These are phyloP conservation scores for Alitta virens DNA, from an alignment of 2,888 invertebrate species.

Conservation along the genomic window DNA sequence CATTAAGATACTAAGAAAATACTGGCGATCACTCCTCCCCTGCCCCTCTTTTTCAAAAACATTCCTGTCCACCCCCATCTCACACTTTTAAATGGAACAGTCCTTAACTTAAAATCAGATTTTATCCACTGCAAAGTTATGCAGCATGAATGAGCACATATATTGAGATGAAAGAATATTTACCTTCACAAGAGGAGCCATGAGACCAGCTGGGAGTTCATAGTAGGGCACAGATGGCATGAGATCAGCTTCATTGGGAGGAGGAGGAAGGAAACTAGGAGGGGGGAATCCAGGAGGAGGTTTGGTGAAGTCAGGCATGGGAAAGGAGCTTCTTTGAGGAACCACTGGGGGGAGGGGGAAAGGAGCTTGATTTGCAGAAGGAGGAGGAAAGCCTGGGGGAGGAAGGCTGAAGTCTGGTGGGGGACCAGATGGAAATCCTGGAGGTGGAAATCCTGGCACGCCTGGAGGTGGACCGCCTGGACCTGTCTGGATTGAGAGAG, in stretches of 20 bases:
- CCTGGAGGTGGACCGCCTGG: conserved; percentile 11
- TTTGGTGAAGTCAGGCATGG: conserved; percentile 20
- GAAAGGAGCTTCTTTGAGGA: not conserved
- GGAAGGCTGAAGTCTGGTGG: conserved; percentile 35
- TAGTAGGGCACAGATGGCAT: conserved; percentile 92
- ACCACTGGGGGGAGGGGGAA: no score
- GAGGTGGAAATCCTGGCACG: conserved; percentile 20
- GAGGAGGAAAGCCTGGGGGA: conserved; percentile 45
- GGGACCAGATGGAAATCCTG: conserved; percentile 29
- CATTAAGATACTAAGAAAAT: no score
- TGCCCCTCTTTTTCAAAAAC: no score
- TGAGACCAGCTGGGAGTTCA: conserved; percentile 94
- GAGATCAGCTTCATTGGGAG: conserved; percentile 46
- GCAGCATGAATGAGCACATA: no score
- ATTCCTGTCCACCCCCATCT: no score
- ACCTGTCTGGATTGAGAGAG: not conserved
- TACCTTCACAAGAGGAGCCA: conserved; percentile 94
- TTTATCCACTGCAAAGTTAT: no score
- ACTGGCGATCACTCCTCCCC: no score
- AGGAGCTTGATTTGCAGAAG: conserved; percentile 24
- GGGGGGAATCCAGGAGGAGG: conserved; percentile 77
- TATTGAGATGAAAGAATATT: no score
- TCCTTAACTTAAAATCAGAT: no score
- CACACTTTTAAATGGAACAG: no score
- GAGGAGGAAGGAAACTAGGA: conserved; percentile 39